Conservation (phyloP, 1,140 invertebrate genomes). For the Nixonia krombeini region DNA sequence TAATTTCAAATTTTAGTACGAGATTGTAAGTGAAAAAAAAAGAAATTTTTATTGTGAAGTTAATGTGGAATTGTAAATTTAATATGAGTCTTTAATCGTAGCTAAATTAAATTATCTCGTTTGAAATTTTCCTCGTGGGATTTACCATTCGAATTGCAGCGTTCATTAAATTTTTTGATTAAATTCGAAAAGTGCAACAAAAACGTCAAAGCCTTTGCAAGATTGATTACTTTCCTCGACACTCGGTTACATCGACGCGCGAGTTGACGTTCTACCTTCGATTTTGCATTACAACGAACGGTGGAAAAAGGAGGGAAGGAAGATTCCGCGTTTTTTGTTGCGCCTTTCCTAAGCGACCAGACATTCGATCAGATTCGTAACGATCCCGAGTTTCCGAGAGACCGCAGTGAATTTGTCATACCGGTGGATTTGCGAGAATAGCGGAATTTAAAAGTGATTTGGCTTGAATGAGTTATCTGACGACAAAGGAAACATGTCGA, state of each 20-base stretch:
- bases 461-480: slow-evolving; percentile 14
- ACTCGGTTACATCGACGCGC: slow-evolving; percentile 37
- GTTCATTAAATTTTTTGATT: too few species aligned
- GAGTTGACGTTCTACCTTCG: slow-evolving; percentile 35
- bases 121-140: too few species aligned
- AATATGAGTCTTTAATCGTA: too few species aligned
- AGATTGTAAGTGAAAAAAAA: too few species aligned
- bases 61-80: too few species aligned
- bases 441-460: slow-evolving; percentile 48
- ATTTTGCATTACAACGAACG: slow-evolving; percentile 37
- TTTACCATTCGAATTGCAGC: too few species aligned
- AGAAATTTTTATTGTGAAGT: too few species aligned
- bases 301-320: slow-evolving; percentile 31
- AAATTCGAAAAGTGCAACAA: too few species aligned
- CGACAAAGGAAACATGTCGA: slow-evolving; percentile 7
- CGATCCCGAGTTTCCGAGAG: slow-evolving; percentile 36
- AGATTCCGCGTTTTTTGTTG: slow-evolving; percentile 34
- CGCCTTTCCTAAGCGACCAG: slow-evolving; percentile 24
- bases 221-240: slow-evolving; percentile 5
- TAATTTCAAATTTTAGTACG: too few species aligned
- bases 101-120: too few species aligned
- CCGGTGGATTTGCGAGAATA: slow-evolving; percentile 33
- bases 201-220: too few species aligned
- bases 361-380: slow-evolving; percentile 46
- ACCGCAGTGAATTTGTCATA: slow-evolving; percentile 45